Evolutionary conservation across 2,888 invertebrate species (phyloP), one percentile per base, ranked within the genome.

Genomic region (Andrena chrysosceles): DNA sequence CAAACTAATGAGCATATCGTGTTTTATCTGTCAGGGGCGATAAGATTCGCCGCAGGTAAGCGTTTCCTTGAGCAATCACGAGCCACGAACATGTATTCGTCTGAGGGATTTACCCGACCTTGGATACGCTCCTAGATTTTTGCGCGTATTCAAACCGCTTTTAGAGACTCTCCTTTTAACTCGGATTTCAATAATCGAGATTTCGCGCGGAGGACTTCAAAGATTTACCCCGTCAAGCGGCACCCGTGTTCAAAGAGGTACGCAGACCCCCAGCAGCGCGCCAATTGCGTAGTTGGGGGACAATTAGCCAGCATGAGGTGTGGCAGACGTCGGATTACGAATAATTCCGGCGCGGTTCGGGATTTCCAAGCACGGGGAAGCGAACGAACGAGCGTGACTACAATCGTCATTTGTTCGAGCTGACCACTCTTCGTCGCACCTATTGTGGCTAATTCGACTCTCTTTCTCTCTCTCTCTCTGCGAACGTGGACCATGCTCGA

Each of bases 371-470:
- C 77, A 60, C 20, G 16, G 29, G 23, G 8, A 31, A 20, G 10
- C 35, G 7, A 60, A 42, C 29, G 59, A 6, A 33, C 42, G 8
- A n/a, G 56, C n/a, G 31, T 48, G n/a, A 42, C 26, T 67, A 52
- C n/a, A 49, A 70, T 26, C 29, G 59, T 48, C 60, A 31, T 60
- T 64, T 23, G 59, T 42, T 48, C 33, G 63, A 29, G 23, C 23
- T 20, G 49, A 52, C 60, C 80, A 52, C 35, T 75, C 71, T 64
- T 79, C 62, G 71, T 48, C 54, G 77, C 59, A 33, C 52, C 76
- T 48, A 84, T 84, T 68, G 84, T 74, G 60, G 73, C 76, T 68
- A 63, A 62, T 60, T 85, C 64, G 70, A 56, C 23, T 56, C 56
- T 48, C 31, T 74, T 20, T 74, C 26, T 63, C 67, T 8, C 20